Conservation (phyloP, 1,140 invertebrate species). For the Episyrphus balteatus region DNA sequence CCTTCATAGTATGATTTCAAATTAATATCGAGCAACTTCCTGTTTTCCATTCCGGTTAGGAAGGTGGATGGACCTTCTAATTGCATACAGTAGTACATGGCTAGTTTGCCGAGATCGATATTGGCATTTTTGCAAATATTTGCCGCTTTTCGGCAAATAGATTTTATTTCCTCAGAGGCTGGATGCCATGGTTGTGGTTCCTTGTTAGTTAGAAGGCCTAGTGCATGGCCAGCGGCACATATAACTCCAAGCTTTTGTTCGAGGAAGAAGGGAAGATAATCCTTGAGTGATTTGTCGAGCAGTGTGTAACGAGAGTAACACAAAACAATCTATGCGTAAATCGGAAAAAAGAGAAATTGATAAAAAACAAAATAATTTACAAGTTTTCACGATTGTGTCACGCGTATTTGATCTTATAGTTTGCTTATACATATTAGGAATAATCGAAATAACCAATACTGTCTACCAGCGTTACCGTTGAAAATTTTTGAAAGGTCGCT, state of each 20-base stretch:
- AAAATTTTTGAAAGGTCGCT: too few species aligned
- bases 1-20: slow-evolving; percentile 47
- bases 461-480: too few species aligned
- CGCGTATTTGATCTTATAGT: too few species aligned
- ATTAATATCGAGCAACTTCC: slow-evolving; percentile 48
- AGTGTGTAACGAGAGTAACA: slow-evolving; percentile 71
- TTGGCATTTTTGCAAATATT: slow-evolving; percentile 54
- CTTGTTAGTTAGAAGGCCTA: slow-evolving; percentile 68
- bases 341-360: background rate
- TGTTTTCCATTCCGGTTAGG: slow-evolving; percentile 57
- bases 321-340: slow-evolving; percentile 53
- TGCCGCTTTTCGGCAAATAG: slow-evolving; percentile 46
- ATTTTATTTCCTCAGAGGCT: slow-evolving; percentile 54
- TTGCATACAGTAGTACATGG: slow-evolving; percentile 51
- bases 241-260: slow-evolving; percentile 63
- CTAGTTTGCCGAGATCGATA: slow-evolving; percentile 59
- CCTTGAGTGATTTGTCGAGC: slow-evolving; percentile 61
- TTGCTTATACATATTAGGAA: too few species aligned
- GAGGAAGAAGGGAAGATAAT: slow-evolving; percentile 64
- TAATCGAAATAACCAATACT: too few species aligned
- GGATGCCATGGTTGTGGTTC: slow-evolving; percentile 79
- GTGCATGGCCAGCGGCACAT: slow-evolving; percentile 65
- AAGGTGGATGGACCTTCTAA: slow-evolving; percentile 47
- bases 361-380: too few species aligned
- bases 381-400: too few species aligned